Percentiles rank a stretch among this genome's conserved stretches.
Conservation (phyloP, 2,113 vertebrate genomes). For the Solea senegalensis region DNA sequence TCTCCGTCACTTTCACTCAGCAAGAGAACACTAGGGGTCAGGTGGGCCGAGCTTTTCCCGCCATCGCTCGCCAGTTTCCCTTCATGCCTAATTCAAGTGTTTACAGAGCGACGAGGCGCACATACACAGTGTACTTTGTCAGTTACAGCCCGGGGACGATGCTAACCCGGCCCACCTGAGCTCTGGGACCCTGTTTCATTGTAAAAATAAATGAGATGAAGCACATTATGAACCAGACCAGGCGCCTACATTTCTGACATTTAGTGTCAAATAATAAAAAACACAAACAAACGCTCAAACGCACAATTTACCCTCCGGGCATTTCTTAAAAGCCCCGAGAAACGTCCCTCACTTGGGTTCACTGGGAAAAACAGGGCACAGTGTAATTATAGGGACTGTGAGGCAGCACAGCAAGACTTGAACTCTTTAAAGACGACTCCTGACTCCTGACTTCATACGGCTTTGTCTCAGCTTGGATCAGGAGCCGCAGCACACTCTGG, state of each 20-base stretch:
- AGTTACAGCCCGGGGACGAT: too few relatives aligned
- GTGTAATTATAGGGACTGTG: slow-evolving; percentile 1
- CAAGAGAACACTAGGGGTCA: slow-evolving; percentile 63
- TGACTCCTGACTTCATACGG: slow-evolving; percentile 64
- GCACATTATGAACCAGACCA: slow-evolving; percentile 39
- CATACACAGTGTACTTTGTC: background rate
- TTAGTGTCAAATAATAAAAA: slow-evolving; percentile 28
- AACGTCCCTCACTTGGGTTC: slow-evolving; percentile 74
- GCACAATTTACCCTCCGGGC: slow-evolving; percentile 50
- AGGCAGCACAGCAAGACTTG: slow-evolving; percentile 54
- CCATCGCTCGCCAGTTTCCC: slow-evolving; percentile 32
- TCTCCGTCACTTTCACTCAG: slow-evolving; percentile 74
- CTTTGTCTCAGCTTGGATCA: slow-evolving; percentile 45
- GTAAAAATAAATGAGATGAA: slow-evolving; percentile 60
- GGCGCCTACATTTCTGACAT: slow-evolving; percentile 24
- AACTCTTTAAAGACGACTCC: slow-evolving; percentile 16
- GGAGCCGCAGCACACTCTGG: slow-evolving; percentile 28
- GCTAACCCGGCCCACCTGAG: slow-evolving; percentile 67
- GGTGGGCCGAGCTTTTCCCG: slow-evolving; percentile 51
- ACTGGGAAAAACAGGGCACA: slow-evolving; percentile 44
- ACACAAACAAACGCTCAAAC: slow-evolving; percentile 27
- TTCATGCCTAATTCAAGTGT: slow-evolving; percentile 45
- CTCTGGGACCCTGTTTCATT: slow-evolving; percentile 70
- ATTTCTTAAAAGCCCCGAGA: slow-evolving; percentile 43
- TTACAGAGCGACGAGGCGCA: slow-evolving; percentile 9